These are phyloP conservation scores for Ctenomys sociabilis DNA, from an alignment of 2,113 vertebrate species.

Conservation along the genomic window DNA sequence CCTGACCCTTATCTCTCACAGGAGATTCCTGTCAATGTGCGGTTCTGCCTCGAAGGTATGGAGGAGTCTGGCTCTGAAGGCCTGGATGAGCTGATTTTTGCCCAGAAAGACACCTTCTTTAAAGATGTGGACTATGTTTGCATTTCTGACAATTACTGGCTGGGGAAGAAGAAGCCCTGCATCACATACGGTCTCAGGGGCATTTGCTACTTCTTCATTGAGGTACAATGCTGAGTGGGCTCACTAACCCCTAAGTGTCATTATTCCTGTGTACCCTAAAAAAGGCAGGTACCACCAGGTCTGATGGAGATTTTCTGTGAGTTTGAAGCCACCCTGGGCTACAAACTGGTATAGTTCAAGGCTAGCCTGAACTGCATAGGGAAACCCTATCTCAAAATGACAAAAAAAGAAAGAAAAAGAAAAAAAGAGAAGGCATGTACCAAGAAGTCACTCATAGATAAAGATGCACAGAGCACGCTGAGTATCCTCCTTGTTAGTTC, in stretches of 20 bases:
- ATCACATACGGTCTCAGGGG: slow-evolving; percentile 97
- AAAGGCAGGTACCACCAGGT: neutral
- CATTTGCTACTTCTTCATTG: slow-evolving; percentile 94
- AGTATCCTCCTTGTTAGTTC: neutral
- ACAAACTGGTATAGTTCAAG: neutral
- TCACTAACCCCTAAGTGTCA: neutral
- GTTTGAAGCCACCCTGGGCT: neutral
- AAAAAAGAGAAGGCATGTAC: neutral
- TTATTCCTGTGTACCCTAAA: neutral
- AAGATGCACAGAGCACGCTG: neutral
- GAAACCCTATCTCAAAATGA: neutral
- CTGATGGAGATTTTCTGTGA: neutral
- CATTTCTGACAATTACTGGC: slow-evolving; percentile 99
- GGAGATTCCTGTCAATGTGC: slow-evolving; percentile 97
- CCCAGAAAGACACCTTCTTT: slow-evolving; percentile 92
- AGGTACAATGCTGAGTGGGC: slow-evolving; percentile 83
- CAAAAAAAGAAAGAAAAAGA: neutral
- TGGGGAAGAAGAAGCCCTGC: slow-evolving; percentile 97
- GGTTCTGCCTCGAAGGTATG: slow-evolving; percentile 98
- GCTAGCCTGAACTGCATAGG: neutral
- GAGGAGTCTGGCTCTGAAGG: slow-evolving; percentile 98
- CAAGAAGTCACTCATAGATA: neutral
- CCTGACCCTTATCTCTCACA: slow-evolving; percentile 67
- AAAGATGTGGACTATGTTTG: slow-evolving; percentile 96
- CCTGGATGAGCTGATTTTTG: slow-evolving; percentile 93